Conservation (phyloP, 2,888 invertebrate genomes). For the Xestia xanthographa region DNA sequence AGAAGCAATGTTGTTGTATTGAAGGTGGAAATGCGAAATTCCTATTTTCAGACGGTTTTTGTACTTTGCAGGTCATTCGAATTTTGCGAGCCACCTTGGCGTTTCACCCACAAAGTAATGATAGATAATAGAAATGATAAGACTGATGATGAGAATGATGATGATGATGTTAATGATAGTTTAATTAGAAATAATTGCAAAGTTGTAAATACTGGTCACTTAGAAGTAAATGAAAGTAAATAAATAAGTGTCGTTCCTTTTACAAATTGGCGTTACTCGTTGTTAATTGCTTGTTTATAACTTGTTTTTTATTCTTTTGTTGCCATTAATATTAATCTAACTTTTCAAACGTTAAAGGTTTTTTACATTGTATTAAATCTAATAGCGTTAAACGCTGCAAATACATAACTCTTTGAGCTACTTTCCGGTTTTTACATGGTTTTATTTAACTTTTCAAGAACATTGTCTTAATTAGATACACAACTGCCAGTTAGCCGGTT, state of each 20-base stretch:
- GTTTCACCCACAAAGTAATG: background rate
- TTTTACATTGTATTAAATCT: background rate
- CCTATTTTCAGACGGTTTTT: too few species aligned
- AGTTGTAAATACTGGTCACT: background rate
- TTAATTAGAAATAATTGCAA: background rate
- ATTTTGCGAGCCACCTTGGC: too few species aligned
- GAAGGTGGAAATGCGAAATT: too few species aligned
- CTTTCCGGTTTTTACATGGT: background rate
- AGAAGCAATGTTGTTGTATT: background rate
- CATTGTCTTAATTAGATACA: background rate
- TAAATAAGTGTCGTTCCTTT: background rate
- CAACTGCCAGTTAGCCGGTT: conserved; percentile 25
- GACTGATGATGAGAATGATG: too few species aligned
- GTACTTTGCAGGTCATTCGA: too few species aligned
- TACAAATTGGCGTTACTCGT: background rate
- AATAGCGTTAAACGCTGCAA: background rate
- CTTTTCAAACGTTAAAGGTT: background rate
- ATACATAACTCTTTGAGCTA: background rate
- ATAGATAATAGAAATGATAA: too few species aligned
- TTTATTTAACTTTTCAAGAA: conserved; percentile 2
- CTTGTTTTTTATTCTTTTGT: background rate
- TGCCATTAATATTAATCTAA: conserved; percentile 15
- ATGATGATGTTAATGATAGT: too few species aligned
- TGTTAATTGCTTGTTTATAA: conserved; percentile 16
- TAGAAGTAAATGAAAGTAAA: background rate